Evolutionary conservation across 2,888 invertebrate genomes (phyloP).

Genomic region (Rhabditoides inermis): DNA sequence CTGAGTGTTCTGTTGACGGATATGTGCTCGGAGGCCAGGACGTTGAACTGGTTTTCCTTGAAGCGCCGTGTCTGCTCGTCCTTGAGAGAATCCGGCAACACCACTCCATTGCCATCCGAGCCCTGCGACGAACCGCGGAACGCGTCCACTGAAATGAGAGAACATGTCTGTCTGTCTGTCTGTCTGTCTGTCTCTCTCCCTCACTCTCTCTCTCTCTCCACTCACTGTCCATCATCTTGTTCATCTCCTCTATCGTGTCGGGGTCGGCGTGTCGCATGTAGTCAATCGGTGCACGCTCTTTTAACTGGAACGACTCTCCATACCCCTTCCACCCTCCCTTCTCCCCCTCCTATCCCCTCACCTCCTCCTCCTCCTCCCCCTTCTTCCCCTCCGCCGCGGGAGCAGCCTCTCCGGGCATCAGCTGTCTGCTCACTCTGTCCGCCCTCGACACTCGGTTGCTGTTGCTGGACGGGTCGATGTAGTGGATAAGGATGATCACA

Average conservation of each 20-base stretch:
- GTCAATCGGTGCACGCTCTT: no score
- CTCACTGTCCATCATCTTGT: constrained; percentile 10
- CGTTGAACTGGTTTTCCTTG: constrained; percentile 65
- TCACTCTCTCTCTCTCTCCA: neutral
- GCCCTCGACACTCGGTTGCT: neutral
- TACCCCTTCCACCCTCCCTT: no score
- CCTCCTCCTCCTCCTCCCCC: neutral
- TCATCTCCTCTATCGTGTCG: constrained; percentile 7
- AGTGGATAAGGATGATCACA: constrained; percentile 47
- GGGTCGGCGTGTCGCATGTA: neutral
- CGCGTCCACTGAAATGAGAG: constrained; percentile 15
- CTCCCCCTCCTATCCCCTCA: neutral
- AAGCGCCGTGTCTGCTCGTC: constrained; percentile 43
- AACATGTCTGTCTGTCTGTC: neutral
- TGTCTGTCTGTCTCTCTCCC: neutral
- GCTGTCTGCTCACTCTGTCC: neutral
- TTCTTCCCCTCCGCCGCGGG: no score
- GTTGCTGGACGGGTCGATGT: constrained; percentile 34
- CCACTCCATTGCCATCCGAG: constrained; percentile 42
- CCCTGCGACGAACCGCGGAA: constrained; percentile 35
- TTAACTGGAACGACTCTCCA: no score
- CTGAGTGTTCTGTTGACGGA: constrained; percentile 86
- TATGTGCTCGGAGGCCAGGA: constrained; percentile 89
- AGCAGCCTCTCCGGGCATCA: no score
- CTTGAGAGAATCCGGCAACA: constrained; percentile 28